Base-by-base conservation (phyloP, 1,140 invertebrate species). In the Papilio polytes region DNA sequence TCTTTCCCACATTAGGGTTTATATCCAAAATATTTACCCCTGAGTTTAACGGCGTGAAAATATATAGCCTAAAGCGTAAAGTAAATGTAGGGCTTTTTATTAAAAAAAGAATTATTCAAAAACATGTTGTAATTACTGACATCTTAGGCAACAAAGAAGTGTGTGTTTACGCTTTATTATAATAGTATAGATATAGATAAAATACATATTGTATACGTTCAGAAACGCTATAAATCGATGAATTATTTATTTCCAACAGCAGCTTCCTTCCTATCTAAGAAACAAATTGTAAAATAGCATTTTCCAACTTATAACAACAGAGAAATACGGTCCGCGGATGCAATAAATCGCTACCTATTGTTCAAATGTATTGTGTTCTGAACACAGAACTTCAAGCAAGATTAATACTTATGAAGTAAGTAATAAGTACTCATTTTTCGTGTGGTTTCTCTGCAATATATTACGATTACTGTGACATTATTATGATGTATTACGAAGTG, bases 271-370 rank as follows among this genome's bases (percentile, higher is more conserved):
- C 20, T 63, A 63, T 41, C 22, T 41, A 41, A 7, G 59, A 63
- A 63, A 63, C 59, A 63, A 63, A 63, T 63, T 63, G 59, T 63
- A 63, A 63, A 63, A 63, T 63, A 63, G 20, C 59, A 63, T 63
- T 22, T n/a, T 63, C 20, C 59, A 63, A 63, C 10, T 63, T 63
- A 63, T 63, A 63, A 63, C 36, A 63, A 63, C 36, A 41, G 59
- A 63, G 59, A 63, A 63, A 63, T 63, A 63, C 59, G 59, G 59
- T 63, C 20, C 59, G 20, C 10, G 59, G 59, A 63, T 63, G 59
- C 59, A 63, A 63, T 63, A 63, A 63, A 63, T 63, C 20, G 59
- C 59, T 63, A 63, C 59, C 59, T 13, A 63, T 63, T 63, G 59
- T 63, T 63, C 59, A 63, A 63, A 63, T 12, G 10, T 63, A 63